Base-by-base conservation (phyloP, 2,888 invertebrate genomes). In the Eumacrocentrus americanus region DNA sequence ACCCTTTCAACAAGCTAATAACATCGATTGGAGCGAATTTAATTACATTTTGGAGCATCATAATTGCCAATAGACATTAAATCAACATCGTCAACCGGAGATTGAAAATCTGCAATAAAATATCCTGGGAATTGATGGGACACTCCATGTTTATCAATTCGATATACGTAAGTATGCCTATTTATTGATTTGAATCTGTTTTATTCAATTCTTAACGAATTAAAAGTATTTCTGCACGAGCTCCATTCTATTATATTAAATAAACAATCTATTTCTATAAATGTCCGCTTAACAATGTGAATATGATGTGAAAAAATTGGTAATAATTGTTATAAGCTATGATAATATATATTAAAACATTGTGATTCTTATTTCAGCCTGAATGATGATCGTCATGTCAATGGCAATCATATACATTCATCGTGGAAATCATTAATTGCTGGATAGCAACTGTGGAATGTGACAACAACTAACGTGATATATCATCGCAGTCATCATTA, bases 151-250 rank as follows among this genome's bases (percentile, higher is more conserved):
- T 40, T 40, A 9, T 14, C 14, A 6, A 52, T 38, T 38, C 20
- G 1, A 9, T 9, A 20, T 52, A 25, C 23, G 40, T 40, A 52
- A 52, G 38, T 52, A 5, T 52, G 22, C 12, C 12, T 34, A n/a
- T 52, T 14, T 40, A 52, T 40, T 40, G 52, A 52, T 52, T 37
- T 20, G 12, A 37, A 51, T 29, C n/a, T 35, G 16, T 20, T 35
- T 18, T 18, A 11, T 20, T 5, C 9, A 14, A 12, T 25, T 47
- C 3, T 6, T n/a, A 25, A 14, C 2, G 14, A 47, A 25, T 14
- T 42, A 18, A 2, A 16, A 0, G 2, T 6, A n/a, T 40, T 14
- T 14, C 11, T 5, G n/a, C 6, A 5, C 14, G n/a, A n/a, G n/a
- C n/a, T n/a, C n/a, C n/a, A n/a, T n/a, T n/a, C n/a, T n/a, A n/a